Conservation (phyloP, 2,113 vertebrate genomes). For the Callocephalon fimbriatum region DNA sequence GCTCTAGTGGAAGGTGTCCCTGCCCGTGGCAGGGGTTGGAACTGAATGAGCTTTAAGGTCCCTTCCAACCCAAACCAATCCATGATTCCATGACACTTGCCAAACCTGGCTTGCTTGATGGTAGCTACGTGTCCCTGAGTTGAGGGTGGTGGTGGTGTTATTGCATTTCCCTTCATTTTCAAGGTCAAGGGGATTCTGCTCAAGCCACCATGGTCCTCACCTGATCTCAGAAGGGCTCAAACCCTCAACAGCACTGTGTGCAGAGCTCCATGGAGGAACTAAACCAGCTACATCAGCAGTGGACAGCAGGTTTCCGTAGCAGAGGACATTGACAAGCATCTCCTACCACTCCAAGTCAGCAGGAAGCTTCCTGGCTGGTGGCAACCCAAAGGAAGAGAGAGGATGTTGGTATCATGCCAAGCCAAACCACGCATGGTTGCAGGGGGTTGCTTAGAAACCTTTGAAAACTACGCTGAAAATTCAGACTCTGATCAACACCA, state of each 20-base stretch:
- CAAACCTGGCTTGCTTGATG: not conserved
- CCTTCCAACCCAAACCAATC: not conserved
- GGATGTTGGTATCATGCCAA: not conserved
- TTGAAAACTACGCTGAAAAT: not conserved
- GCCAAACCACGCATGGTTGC: not conserved
- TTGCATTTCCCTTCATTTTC: not conserved
- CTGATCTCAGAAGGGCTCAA: not conserved
- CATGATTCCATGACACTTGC: not conserved
- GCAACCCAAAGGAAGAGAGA: not conserved
- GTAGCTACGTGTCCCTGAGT: fast-evolving
- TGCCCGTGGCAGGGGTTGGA: too few relatives aligned
- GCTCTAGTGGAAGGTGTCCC: not conserved
- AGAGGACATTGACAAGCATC: not conserved
- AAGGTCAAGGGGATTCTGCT: not conserved
- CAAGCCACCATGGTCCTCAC: fast-evolving
- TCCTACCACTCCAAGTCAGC: not conserved
- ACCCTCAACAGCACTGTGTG: not conserved
- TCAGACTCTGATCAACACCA: too few relatives aligned
- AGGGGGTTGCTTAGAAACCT: constrained; percentile 35
- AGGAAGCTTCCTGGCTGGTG: not conserved
- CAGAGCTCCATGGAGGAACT: not conserved
- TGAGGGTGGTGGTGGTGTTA: fast-evolving
- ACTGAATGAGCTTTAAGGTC: not conserved
- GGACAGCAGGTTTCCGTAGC: fast-evolving
- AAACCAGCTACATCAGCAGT: fast-evolving